Conservation (phyloP, 2,113 vertebrate genomes). For the Misgurnus anguillicaudatus region DNA sequence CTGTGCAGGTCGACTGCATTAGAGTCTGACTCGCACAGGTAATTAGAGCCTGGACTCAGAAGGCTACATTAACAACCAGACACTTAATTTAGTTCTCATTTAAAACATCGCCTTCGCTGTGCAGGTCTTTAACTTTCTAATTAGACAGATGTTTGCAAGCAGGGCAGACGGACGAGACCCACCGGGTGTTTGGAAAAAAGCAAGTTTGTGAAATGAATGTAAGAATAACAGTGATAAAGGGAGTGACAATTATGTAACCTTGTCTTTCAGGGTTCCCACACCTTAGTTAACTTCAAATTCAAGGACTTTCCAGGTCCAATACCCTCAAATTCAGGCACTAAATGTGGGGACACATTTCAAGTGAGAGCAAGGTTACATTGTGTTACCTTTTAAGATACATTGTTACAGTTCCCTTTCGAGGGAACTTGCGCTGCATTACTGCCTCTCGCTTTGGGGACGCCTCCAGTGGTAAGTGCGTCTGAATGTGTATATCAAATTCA, state of each 20-base stretch:
- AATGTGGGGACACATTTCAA: too few species aligned
- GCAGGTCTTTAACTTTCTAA: slow-evolving; percentile 3
- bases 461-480: too few species aligned
- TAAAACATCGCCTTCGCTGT: slow-evolving; percentile 1
- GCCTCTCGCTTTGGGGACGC: too few species aligned
- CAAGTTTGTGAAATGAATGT: background rate
- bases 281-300: too few species aligned
- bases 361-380: too few species aligned
- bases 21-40: slow-evolving; percentile 17
- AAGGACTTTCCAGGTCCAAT: too few species aligned
- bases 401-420: too few species aligned
- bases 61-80: background rate
- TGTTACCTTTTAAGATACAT: too few species aligned
- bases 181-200: background rate
- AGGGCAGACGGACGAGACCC: background rate
- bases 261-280: too few species aligned
- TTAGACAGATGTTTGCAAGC: slow-evolving; percentile 16
- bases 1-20: background rate
- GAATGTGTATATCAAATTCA: too few species aligned
- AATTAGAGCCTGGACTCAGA: slow-evolving; percentile 23
- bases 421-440: too few species aligned
- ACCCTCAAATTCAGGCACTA: too few species aligned
- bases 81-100: slow-evolving; percentile 16
- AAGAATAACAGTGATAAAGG: background rate
- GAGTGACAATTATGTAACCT: background rate